Evolutionary conservation across 2,113 vertebrate genomes (phyloP).

Genomic region (Heliornis fulica): DNA sequence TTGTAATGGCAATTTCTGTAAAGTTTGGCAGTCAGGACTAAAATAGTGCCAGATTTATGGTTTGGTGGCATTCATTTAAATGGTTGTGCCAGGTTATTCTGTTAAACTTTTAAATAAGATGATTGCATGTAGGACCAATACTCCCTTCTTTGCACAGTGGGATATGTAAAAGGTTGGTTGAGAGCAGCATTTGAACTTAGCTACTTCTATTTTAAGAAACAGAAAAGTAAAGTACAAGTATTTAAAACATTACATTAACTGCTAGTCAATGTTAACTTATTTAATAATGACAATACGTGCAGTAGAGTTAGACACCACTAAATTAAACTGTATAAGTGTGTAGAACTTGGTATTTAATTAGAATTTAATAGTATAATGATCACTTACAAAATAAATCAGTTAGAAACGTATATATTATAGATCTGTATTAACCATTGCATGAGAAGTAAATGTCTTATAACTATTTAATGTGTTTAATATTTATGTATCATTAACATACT

Average conservation of each 20-base stretch:
- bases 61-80: not conserved
- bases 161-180: not conserved
- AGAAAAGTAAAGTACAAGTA: not conserved
- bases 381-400: not conserved
- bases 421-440: not conserved
- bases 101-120: not conserved
- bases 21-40: not conserved
- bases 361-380: not conserved
- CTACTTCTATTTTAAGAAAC: not conserved
- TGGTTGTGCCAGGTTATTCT: not conserved
- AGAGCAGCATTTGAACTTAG: not conserved
- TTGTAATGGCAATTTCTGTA: not conserved
- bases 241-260: not conserved
- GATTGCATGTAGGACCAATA: not conserved
- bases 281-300: not conserved
- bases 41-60: not conserved
- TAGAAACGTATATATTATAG: not conserved
- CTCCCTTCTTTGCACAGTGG: not conserved
- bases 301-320: not conserved
- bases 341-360: not conserved
- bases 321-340: not conserved
- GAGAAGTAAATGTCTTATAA: not conserved
- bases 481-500: slow-evolving; percentile 15
- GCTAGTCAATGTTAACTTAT: not conserved
- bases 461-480: slow-evolving; percentile 8